Base-by-base conservation (phyloP, 2,888 invertebrate genomes). In the Allacma fusca region DNA sequence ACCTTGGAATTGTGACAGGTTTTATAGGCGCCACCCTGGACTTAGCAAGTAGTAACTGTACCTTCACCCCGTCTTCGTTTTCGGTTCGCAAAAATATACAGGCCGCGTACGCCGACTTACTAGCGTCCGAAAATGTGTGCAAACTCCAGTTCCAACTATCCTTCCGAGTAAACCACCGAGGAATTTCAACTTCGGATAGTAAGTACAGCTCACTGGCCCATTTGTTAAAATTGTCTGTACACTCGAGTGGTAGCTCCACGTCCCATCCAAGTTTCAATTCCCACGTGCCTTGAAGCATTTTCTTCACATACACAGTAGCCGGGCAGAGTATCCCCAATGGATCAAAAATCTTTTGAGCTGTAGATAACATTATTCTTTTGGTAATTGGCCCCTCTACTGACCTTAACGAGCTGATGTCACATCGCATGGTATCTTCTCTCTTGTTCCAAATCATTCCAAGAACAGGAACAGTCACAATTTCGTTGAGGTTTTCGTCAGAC, bases 101-200 rank as follows among this genome's bases (percentile, higher is more conserved):
- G 0, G 85, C 80, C 0, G 85, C 84, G 44, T 86, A 85, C 0
- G 85, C 84, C 0, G 26, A 13, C 29, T 80, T 68, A 40, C 85
- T 83, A 0, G 85, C 85, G 77, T 86, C 85, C n/a, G 78, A 78
- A 78, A 85, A 85, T 0, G 79, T 79, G 64, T 85, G 85, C 16
- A 85, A 57, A 13, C 80, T 76, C 28, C 81, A 7, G 34, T 34
- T 34, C 9, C 9, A 4, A 7, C 34, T 9, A 34, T 9, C 5
- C 4, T 34, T 9, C 4, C 4, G 9, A 4, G 4, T 4, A 65
- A 62, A n/a, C 75, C 80, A 26, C 83, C 82, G 2, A 72, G 43
- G 40, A 76, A 80, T 0, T 34, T 34, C 9, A 34, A 34, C 19
- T 13, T 69, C 34, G 28, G 16, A 4, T 9, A 34, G 34, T 9